These are phyloP conservation scores for Endomychus coccineus DNA, from an alignment of 2,888 invertebrate genomes.

Conservation along the genomic window DNA sequence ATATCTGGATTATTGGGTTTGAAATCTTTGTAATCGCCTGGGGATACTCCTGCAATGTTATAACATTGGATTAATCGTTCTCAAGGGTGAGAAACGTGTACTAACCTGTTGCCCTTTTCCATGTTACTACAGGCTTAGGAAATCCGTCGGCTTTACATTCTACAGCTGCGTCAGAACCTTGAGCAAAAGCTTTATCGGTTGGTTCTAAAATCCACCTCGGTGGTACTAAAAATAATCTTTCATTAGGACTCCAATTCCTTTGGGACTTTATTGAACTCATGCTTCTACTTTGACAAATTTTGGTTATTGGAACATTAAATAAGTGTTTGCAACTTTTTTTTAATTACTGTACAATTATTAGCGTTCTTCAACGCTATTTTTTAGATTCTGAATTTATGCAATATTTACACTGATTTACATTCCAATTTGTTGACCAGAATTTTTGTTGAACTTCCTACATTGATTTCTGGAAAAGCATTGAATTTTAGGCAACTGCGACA, in stretches of 20 bases:
- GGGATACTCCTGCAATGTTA: constrained; percentile 35
- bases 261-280: neutral
- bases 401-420: too few species aligned
- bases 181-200: constrained; percentile 90
- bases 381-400: too few species aligned
- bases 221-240: constrained; percentile 63
- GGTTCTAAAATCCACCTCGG: constrained; percentile 95
- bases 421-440: too few species aligned
- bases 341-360: too few species aligned
- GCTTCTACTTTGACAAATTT: too few species aligned
- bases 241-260: constrained; percentile 10
- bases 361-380: too few species aligned
- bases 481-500: too few species aligned
- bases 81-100: constrained; percentile 3
- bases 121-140: constrained; percentile 87
- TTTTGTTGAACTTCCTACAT: too few species aligned
- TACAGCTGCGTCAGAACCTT: constrained; percentile 87
- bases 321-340: too few species aligned
- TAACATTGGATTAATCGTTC: constrained; percentile 1
- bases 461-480: too few species aligned
- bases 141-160: constrained; percentile 96
- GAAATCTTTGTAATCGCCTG: constrained; percentile 88
- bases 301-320: too few species aligned
- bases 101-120: constrained; percentile 91
- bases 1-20: constrained; percentile 86